These are phyloP conservation scores for Chloebia gouldiae DNA, from an alignment of 2,113 vertebrate species.

Conservation along the genomic window DNA sequence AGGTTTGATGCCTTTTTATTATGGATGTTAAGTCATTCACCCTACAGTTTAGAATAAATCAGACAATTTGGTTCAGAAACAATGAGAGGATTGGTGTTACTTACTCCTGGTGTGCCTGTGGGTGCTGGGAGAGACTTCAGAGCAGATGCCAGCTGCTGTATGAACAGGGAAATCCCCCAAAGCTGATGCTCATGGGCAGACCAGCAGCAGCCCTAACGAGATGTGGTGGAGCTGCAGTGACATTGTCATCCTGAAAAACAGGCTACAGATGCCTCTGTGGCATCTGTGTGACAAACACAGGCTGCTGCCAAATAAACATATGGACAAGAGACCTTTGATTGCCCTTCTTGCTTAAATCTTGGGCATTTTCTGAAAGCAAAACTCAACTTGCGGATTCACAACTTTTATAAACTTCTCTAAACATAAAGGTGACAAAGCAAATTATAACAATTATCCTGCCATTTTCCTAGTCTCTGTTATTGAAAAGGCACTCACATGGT, in stretches of 20 bases:
- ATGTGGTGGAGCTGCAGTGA: not conserved
- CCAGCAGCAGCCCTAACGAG: not conserved
- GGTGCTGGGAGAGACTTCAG: not conserved
- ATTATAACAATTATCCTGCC: not conserved
- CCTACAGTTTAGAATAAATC: not conserved
- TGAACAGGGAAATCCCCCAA: not conserved
- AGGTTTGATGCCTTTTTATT: not conserved
- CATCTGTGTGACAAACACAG: not conserved
- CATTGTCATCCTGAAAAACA: not conserved
- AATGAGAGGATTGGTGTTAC: not conserved
- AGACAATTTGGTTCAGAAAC: not conserved
- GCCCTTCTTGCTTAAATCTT: not conserved
- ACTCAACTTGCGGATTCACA: not conserved
- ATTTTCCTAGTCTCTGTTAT: not conserved
- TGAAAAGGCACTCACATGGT: not conserved
- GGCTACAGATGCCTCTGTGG: not conserved
- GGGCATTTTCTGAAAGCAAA: not conserved
- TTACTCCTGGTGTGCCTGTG: not conserved
- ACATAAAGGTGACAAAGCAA: not conserved
- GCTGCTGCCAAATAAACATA: not conserved
- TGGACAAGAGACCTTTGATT: not conserved
- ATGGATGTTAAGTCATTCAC: not conserved
- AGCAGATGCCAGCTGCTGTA: not conserved
- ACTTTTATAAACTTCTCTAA: not conserved
- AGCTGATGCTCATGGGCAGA: not conserved